These are phyloP conservation scores for Psammodynastes pulverulentus DNA, from an alignment of 2,113 vertebrate genomes.

Conservation along the genomic window DNA sequence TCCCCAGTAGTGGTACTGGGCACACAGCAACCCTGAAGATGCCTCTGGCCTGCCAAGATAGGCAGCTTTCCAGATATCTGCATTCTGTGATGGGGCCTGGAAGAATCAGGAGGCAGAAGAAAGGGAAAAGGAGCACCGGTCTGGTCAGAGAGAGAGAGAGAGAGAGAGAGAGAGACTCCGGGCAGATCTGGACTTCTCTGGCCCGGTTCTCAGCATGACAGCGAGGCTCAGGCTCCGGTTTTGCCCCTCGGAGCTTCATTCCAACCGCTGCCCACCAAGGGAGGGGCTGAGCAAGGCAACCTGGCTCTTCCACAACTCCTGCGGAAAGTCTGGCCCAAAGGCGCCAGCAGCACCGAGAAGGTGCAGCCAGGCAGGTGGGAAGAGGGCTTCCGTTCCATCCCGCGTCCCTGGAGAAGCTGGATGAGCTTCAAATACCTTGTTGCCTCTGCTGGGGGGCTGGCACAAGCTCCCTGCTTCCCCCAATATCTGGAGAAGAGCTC, in stretches of 20 bases:
- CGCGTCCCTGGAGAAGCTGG: slow-evolving; percentile 29
- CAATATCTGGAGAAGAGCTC: slow-evolving; percentile 62
- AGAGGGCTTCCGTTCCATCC: slow-evolving; percentile 13
- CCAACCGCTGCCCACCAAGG: neutral
- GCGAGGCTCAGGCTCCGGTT: neutral
- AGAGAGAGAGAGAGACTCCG: neutral
- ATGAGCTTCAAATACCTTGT: slow-evolving; percentile 46
- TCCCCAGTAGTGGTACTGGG: rapidly evolving
- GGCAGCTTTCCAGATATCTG: neutral
- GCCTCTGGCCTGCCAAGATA: neutral
- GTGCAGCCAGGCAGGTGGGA: neutral
- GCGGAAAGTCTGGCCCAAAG: neutral
- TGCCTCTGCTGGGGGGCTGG: slow-evolving; percentile 54
- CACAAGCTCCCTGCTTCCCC: slow-evolving; percentile 42
- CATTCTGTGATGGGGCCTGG: neutral
- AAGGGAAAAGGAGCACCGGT: neutral
- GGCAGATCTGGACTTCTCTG: neutral
- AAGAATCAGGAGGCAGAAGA: neutral
- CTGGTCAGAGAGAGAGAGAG: neutral
- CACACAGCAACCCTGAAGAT: rapidly evolving
- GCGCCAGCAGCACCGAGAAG: rapidly evolving
- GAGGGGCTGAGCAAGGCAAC: neutral
- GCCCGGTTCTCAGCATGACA: neutral
- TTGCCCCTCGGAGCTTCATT: neutral
- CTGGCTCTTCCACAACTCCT: neutral